These are phyloP conservation scores for Synergus japonicus DNA, from an alignment of 2,888 invertebrate species.

Conservation along the genomic window DNA sequence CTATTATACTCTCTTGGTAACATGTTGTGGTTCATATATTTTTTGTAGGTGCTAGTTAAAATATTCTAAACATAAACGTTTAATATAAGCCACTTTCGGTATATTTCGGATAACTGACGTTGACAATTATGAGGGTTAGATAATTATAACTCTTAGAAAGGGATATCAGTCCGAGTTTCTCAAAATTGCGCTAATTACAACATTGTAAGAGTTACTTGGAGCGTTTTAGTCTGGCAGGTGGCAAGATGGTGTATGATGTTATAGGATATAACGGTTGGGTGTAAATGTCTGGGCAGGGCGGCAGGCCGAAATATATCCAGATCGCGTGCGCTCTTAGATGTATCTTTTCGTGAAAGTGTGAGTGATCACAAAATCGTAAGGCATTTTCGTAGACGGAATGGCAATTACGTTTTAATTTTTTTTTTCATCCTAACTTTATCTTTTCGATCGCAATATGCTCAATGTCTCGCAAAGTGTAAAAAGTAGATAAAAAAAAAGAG, in stretches of 20 bases:
- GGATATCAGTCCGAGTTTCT: background rate
- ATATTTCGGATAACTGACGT: slow-evolving; percentile 7
- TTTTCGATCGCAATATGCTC: background rate
- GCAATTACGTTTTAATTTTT: background rate
- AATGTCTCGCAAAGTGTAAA: too few relatives aligned
- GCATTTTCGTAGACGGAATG: background rate
- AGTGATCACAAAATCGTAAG: background rate
- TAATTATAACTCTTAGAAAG: slow-evolving; percentile 18
- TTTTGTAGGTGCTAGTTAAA: background rate
- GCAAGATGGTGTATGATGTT: background rate
- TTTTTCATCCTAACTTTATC: background rate
- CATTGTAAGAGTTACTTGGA: slow-evolving; percentile 1
- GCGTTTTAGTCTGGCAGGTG: slow-evolving; percentile 24
- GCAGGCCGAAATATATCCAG: background rate
- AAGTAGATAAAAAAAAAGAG: too few relatives aligned
- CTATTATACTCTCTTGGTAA: background rate
- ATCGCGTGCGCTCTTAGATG: background rate
- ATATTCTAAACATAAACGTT: background rate
- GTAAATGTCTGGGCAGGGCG: background rate
- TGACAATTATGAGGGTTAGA: slow-evolving; percentile 5
- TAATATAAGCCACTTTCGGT: background rate
- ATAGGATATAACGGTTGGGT: background rate
- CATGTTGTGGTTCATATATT: background rate
- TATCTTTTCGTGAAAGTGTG: background rate
- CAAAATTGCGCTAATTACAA: slow-evolving; percentile 13